Percentiles rank a stretch among this genome's conserved stretches.
phyloP scores from a whole-genome alignment of 2,888 invertebrate species.

The Rhagonycha lutea region DNA sequence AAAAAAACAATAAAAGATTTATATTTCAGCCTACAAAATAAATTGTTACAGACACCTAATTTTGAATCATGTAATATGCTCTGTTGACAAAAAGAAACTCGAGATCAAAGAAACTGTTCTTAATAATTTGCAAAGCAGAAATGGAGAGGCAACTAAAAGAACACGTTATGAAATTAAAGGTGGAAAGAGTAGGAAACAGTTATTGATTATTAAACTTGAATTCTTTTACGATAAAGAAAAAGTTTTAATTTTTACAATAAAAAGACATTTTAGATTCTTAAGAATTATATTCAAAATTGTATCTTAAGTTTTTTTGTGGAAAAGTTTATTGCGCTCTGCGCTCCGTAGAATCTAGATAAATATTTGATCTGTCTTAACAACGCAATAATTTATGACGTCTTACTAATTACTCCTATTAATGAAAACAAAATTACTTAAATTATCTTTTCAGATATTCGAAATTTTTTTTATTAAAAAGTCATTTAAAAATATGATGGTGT shows the following conservation, averaged over 20 bases:
- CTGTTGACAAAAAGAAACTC: slow-evolving; percentile 1
- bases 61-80: neutral
- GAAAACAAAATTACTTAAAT: neutral
- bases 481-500: neutral
- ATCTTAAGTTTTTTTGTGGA: neutral
- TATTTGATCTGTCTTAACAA: neutral
- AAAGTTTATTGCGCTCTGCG: neutral
- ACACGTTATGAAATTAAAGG: slow-evolving; percentile 10
- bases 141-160: slow-evolving; percentile 5
- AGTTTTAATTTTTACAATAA: neutral
- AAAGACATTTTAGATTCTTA: neutral
- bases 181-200: neutral
- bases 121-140: slow-evolving; percentile 23
- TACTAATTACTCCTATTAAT: neutral
- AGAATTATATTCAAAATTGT: neutral
- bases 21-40: neutral
- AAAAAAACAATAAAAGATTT: neutral
- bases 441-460: neutral
- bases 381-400: neutral
- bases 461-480: neutral
- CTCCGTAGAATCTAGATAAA: neutral
- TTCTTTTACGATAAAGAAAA: neutral
- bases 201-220: neutral
- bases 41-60: neutral
- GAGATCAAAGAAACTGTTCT: slow-evolving; percentile 22